phyloP scores from a whole-genome alignment of 92 coral and sea anemone species.

The Phymanthus crucifer region DNA sequence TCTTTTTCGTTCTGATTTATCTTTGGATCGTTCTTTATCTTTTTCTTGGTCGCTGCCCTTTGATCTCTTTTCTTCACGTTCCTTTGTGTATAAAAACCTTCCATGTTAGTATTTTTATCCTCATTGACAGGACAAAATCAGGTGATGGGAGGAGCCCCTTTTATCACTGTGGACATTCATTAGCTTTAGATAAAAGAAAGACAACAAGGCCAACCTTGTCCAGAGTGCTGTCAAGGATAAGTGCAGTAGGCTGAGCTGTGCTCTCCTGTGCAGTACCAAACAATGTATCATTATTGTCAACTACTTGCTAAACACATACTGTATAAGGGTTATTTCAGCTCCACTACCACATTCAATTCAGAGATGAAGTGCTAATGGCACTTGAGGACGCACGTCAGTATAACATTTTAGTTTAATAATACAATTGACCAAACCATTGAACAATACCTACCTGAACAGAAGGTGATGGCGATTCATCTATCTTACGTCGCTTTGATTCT shows the following conservation, averaged over 20 bases:
- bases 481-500: constrained; percentile 83
- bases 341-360: too few relatives aligned
- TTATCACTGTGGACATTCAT: background rate
- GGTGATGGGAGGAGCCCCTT: background rate
- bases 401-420: background rate
- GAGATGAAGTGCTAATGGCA: too few relatives aligned
- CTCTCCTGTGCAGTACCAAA: constrained; percentile 24
- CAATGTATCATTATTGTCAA: constrained; percentile 3
- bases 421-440: background rate
- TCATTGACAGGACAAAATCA: background rate
- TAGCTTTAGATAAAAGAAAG: background rate
- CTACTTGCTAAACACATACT: background rate
- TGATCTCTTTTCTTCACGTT: constrained; percentile 73
- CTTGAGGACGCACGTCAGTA: background rate
- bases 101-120: background rate
- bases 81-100: constrained; percentile 16
- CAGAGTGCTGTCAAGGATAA: constrained; percentile 12
- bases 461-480: constrained; percentile 86
- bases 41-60: constrained; percentile 74
- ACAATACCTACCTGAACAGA: constrained; percentile 75
- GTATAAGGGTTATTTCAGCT: too few relatives aligned
- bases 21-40: constrained; percentile 66
- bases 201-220: constrained; percentile 30
- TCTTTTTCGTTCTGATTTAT: constrained; percentile 79
- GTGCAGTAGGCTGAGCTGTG: constrained; percentile 15